Base-by-base conservation (phyloP, 2,888 invertebrate species). In the Drosophila gaucha region DNA sequence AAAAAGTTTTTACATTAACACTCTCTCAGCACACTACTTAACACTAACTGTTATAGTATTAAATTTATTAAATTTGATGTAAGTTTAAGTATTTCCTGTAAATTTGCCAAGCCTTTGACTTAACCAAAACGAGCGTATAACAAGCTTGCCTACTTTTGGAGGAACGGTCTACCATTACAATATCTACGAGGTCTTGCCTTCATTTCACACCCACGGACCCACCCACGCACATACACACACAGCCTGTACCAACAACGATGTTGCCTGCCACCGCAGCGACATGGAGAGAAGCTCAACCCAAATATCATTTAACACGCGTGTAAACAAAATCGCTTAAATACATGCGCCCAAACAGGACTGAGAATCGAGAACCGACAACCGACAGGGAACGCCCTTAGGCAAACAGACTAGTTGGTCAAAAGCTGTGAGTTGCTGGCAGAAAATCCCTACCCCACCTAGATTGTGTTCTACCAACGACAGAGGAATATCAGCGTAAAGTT, bases 271-370 rank as follows among this genome's bases (percentile, higher is more conserved):
- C 36, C 46, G 62, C 26, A 20, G n/a, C 49, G 41, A 43, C 47
- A 72, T 49, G 51, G 18, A 14, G 18, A 18, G 33, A 1, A 52
- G 35, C 24, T 46, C 68, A 54, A 74, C 68, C 74, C 51, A 60
- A 73, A 80, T 68, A 73, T 69, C 73, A 73, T 80, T 77, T 80
- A 70, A 65, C 78, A 78, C 57, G 70, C 67, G 70, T 78, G 70
- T 78, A 78, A 67, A 78, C 67, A 68, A 54, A 65, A 62, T 65
- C 74, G 60, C 57, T 64, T 60, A 66, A 67, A 72, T 72, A 75
- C 55, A 72, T 60, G 55, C 28, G 59, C 58, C 52, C 50, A 54
- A 44, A 62, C 59, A 50, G 43, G 10, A 26, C 20, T 22, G 28
- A 20, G 30, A 24, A 43, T 6, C 9, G 14, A 44, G 14, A 64